Conservation (phyloP, 2,888 invertebrate genomes). For the Spilarctia lutea region DNA sequence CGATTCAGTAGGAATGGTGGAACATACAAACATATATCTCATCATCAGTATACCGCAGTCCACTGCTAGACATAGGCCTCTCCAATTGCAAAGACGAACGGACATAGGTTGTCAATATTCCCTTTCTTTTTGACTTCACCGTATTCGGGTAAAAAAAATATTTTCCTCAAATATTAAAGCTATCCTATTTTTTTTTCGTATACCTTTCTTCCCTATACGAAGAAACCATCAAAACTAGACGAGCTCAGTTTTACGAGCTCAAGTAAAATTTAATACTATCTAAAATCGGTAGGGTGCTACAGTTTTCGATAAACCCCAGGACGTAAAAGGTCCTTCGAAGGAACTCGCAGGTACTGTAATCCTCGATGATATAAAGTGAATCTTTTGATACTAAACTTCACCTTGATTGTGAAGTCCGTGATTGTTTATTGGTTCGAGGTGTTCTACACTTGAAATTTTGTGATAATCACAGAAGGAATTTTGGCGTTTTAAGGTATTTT, state of each 20-base stretch:
- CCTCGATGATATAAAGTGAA: constrained; percentile 21
- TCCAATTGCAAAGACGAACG: too few species aligned
- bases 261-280: constrained; percentile 23
- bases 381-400: constrained; percentile 25
- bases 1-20: too few species aligned
- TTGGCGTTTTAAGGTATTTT: background rate
- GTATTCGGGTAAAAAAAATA: too few species aligned
- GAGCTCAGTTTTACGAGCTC: constrained; percentile 18
- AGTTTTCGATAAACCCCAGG: constrained; percentile 20
- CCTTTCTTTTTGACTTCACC: too few species aligned
- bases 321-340: constrained; percentile 22
- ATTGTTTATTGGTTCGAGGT: constrained; percentile 11
- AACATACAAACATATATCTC: too few species aligned
- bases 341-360: constrained; percentile 20
- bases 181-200: too few species aligned
- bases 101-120: too few species aligned
- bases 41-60: too few species aligned
- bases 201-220: background rate
- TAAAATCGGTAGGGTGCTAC: constrained; percentile 12
- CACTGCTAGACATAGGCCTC: too few species aligned
- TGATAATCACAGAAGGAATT: background rate
- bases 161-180: too few species aligned
- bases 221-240: constrained; percentile 15
- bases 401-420: constrained; percentile 27
- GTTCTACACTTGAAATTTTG: background rate